Percentiles rank a stretch among this genome's conserved stretches.
These are phyloP conservation scores for Ranitomeya imitator DNA, from an alignment of 2,113 vertebrate species.

Conservation along the genomic window DNA sequence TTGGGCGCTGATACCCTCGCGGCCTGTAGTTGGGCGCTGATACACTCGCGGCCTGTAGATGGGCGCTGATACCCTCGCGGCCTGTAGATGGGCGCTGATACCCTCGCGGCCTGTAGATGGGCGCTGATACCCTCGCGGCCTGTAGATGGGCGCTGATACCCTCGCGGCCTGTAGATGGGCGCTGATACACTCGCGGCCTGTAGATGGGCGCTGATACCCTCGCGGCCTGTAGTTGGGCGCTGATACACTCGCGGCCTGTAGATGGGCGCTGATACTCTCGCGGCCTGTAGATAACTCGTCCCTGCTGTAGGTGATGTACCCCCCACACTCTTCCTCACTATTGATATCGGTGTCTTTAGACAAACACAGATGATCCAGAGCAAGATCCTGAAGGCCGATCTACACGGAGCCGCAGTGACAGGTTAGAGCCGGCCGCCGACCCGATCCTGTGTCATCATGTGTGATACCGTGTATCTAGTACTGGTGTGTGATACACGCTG, in stretches of 20 bases:
- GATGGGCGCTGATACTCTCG: not conserved
- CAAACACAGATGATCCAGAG: slow-evolving; percentile 83
- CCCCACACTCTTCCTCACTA: not conserved
- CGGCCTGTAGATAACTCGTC: too few species aligned
- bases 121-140: not conserved
- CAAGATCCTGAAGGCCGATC: slow-evolving; percentile 93
- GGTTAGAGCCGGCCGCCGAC: slow-evolving; percentile 67
- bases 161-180: not conserved
- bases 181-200: not conserved
- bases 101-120: not conserved
- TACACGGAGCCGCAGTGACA: slow-evolving; percentile 90
- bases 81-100: not conserved
- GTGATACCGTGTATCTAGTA: not conserved
- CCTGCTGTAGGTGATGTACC: too few species aligned
- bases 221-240: too few species aligned
- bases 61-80: not conserved
- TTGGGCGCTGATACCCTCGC: too few species aligned
- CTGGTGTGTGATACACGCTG: too few species aligned
- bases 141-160: not conserved
- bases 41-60: not conserved
- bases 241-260: not conserved
- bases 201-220: not conserved
- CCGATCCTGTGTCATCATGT: not conserved
- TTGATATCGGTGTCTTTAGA: slow-evolving; percentile 64
- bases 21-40: not conserved